A percentile compares a stretch with the other conserved stretches of the same genome.
These are phyloP conservation scores for Orycteropus afer DNA, from an alignment of 2,113 vertebrate genomes.

Conservation along the genomic window DNA sequence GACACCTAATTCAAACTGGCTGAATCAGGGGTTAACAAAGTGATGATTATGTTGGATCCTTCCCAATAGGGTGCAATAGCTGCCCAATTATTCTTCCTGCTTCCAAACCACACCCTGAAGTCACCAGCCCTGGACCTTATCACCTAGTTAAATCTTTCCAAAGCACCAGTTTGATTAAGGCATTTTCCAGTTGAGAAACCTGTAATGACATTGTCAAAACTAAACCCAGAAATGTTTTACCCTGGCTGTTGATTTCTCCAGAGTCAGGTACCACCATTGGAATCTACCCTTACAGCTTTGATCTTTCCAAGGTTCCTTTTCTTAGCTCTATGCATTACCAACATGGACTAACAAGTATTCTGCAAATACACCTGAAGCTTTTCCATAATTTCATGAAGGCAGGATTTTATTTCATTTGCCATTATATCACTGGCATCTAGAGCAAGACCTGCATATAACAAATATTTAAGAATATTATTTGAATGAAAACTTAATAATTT, in stretches of 20 bases:
- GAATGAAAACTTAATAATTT: not conserved
- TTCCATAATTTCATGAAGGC: not conserved
- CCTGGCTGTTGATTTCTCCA: not conserved
- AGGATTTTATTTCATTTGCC: slow-evolving; percentile 40
- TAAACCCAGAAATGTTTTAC: not conserved
- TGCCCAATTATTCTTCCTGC: not conserved
- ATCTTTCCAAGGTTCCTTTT: not conserved
- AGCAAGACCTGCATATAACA: not conserved
- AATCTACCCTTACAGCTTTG: not conserved
- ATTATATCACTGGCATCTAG: not conserved
- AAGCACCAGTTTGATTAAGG: slow-evolving; percentile 11
- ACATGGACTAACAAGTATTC: not conserved
- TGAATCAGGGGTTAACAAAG: slow-evolving; percentile 3
- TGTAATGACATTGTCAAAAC: slow-evolving; percentile 8
- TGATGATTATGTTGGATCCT: not conserved
- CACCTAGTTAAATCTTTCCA: slow-evolving; percentile 37
- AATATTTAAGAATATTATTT: not conserved
- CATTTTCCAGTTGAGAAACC: slow-evolving; percentile 53
- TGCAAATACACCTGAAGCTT: not conserved
- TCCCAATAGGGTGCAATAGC: not conserved
- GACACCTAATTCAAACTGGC: not conserved
- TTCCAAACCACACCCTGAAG: slow-evolving; percentile 48
- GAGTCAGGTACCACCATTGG: not conserved
- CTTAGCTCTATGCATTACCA: not conserved
- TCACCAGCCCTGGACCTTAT: slow-evolving; percentile 16